Percentiles rank a stretch among this genome's conserved stretches.
Evolutionary conservation across 1,140 invertebrate genomes (phyloP).

Genomic region (Meloidogyne exigua): DNA sequence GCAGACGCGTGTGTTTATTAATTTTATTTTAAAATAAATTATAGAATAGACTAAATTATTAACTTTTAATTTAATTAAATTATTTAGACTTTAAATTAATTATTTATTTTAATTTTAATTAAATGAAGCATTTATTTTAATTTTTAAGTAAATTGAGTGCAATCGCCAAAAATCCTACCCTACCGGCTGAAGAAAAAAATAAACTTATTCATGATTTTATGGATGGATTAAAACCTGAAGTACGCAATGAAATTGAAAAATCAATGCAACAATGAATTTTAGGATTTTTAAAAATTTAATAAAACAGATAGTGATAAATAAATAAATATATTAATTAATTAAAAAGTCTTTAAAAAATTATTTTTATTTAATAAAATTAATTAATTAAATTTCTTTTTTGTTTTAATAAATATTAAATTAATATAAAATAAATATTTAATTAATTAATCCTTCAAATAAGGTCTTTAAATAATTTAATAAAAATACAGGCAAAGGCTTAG

Average conservation of each 20-base stretch:
- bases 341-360: background rate
- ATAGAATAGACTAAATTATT: no score
- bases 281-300: background rate
- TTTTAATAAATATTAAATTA: no score
- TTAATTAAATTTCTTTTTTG: no score
- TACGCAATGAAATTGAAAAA: slow-evolving; percentile 14
- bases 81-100: no score
- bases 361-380: background rate
- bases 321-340: background rate
- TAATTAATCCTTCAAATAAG: no score
- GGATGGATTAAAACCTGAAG: slow-evolving; percentile 2
- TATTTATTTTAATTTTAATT: background rate
- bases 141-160: slow-evolving; percentile 8
- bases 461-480: no score
- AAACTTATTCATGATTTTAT: slow-evolving; percentile 10
- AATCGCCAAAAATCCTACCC: slow-evolving; percentile 13
- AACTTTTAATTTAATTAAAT: no score
- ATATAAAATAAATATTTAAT: no score
- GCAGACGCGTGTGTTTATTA: slow-evolving; percentile 10
- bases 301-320: background rate
- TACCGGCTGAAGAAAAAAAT: slow-evolving; percentile 13
- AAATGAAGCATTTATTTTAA: background rate
- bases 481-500: no score
- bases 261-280: background rate
- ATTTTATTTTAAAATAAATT: background rate